These are phyloP conservation scores for Dasypolia templi DNA, from an alignment of 2,888 invertebrate species.

Conservation along the genomic window DNA sequence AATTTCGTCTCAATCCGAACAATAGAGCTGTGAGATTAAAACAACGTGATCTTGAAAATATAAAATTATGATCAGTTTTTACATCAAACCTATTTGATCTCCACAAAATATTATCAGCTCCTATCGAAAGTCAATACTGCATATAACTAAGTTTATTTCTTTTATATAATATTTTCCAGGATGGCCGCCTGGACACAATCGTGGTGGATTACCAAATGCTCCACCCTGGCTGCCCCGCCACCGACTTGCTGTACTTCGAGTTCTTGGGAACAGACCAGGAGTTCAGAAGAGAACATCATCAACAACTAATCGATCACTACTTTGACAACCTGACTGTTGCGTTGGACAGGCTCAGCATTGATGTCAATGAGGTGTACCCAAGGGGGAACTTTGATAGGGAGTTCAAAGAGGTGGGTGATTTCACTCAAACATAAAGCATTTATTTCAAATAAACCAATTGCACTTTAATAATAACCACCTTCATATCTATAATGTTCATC, in stretches of 20 bases:
- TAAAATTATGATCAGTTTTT: not conserved
- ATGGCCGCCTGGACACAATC: slow-evolving; percentile 65
- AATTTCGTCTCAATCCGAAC: not conserved
- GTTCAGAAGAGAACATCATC: slow-evolving; percentile 73
- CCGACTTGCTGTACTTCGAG: slow-evolving; percentile 77
- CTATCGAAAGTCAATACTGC: not conserved
- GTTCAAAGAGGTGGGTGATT: slow-evolving; percentile 67
- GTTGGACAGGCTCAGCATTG: slow-evolving; percentile 65
- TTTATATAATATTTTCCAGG: slow-evolving; percentile 55
- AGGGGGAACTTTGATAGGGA: slow-evolving; percentile 72
- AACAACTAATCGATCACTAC: slow-evolving; percentile 72
- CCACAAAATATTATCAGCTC: not conserved
- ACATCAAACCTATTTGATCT: not conserved
- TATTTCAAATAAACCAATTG: not conserved
- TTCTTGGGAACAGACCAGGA: slow-evolving; percentile 74
- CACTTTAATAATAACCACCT: too few relatives aligned
- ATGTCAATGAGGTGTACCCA: slow-evolving; percentile 71
- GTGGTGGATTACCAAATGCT: slow-evolving; percentile 78
- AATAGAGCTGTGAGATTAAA: too few relatives aligned
- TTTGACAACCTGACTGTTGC: slow-evolving; percentile 68
- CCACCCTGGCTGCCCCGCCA: slow-evolving; percentile 69
- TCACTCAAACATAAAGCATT: not conserved
- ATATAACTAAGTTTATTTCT: not conserved
- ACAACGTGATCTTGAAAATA: slow-evolving; percentile 1
- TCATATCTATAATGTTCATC: too few relatives aligned